Conservation (phyloP, 2,113 vertebrate genomes). For the Syngnathus scovelli region DNA sequence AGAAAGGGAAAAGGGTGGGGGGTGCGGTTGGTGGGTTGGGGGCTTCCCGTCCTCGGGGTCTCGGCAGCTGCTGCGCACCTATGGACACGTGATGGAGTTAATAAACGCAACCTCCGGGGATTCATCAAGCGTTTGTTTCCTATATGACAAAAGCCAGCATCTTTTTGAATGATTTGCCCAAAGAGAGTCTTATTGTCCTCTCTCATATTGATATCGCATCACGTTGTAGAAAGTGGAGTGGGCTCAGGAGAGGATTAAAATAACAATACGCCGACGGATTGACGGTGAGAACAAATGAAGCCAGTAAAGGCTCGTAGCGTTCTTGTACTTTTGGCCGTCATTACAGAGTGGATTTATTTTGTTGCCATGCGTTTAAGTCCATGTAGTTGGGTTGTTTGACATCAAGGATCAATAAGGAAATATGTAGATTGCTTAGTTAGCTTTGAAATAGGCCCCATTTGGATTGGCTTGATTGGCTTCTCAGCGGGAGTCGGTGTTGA, state of each 20-base stretch:
- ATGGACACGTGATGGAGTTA: constrained; percentile 61
- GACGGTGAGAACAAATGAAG: not conserved
- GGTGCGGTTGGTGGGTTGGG: constrained; percentile 6
- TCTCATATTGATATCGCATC: constrained; percentile 27
- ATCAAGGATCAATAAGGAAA: not conserved
- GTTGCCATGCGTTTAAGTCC: not conserved
- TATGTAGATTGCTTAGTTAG: not conserved
- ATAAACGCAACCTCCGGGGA: constrained; percentile 62
- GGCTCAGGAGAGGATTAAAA: constrained; percentile 8
- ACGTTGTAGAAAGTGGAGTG: constrained; percentile 7
- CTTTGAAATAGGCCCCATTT: not conserved
- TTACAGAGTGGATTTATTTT: not conserved
- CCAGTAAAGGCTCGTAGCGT: not conserved
- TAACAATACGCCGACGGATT: not conserved
- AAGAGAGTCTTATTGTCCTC: constrained; percentile 48
- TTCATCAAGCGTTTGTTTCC: constrained; percentile 60
- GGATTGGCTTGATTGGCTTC: not conserved
- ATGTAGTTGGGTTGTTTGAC: not conserved
- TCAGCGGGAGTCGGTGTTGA: not conserved
- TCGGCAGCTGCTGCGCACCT: constrained; percentile 54
- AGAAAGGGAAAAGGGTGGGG: constrained; percentile 11
- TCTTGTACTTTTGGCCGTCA: not conserved
- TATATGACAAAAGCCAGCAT: constrained; percentile 52
- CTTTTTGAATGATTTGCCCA: constrained; percentile 55
- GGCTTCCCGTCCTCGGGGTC: constrained; percentile 35